Base-by-base conservation (phyloP, 2,113 vertebrate species). In the Uria lomvia region DNA sequence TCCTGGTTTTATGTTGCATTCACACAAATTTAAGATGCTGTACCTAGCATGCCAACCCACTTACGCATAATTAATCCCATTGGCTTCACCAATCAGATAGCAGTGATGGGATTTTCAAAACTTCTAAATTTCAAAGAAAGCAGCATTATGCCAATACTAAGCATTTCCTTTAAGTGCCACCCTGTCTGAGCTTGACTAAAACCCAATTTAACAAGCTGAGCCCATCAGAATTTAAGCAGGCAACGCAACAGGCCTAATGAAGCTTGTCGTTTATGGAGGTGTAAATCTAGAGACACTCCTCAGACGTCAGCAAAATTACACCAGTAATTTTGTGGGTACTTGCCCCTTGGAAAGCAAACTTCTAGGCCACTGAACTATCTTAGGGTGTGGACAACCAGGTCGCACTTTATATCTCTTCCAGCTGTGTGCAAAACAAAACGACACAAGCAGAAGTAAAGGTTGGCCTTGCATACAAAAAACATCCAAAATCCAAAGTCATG, bases 361-460 rank as follows among this genome's bases (percentile, higher is more conserved):
- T 72, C 34, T 15, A 43, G 23, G 62, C 5, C 4, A 34, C 9
- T 34, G 49, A 82, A 34, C 20, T 65, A 4, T 36, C 40, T 34
- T 56, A 73, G 27, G 18, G 16, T 74, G 2, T 58, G 59, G 78
- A 83, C 45, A 75, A 24, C 12, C 13, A 53, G 30, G 15, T 62
- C 0, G 0, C 30, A 27, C 6, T 70, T 73, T 19, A 45, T 30
- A 38, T 29, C 7, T 11, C 43, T 86, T 66, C 22, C 38, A 53
- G 34, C 1, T 73, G 21, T 55, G n/a, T 23, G 38, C 23, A 83
- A 83, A 80, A 76, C 8, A 49, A 70, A 36, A 58, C 3, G 1
- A 67, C 10, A 56, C 4, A 49, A 86, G 21, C 24, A 73, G 34
- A 92, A 86, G 26, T 40, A 52, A 65, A 70, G 3, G 19, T 30